A percentile compares a stretch with the other conserved stretches of the same genome.
Evolutionary conservation across 1,140 invertebrate genomes (phyloP).

Genomic region (Delia radicum): DNA sequence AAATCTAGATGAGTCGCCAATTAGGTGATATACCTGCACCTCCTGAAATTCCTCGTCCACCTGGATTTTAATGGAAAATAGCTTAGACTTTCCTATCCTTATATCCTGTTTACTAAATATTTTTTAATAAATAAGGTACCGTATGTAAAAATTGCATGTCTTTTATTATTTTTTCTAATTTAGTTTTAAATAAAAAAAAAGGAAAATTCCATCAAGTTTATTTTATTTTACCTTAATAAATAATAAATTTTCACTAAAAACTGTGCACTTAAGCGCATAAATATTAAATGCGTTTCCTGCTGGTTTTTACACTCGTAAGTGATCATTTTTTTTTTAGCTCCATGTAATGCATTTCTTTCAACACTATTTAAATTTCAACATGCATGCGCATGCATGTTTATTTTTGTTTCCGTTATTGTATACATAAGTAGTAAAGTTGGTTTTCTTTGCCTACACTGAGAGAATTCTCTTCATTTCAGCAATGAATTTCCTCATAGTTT

Average conservation of each 20-base stretch:
- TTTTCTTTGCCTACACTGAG: too few relatives aligned
- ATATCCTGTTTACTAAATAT: neutral
- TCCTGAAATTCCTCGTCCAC: neutral
- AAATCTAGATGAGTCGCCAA: neutral
- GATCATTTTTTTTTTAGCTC: neutral
- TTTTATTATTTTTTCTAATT: neutral
- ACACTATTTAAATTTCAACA: neutral
- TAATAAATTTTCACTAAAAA: neutral
- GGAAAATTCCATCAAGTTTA: neutral
- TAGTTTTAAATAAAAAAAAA: neutral
- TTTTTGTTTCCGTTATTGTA: neutral
- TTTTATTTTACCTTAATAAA: neutral
- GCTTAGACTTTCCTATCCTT: neutral
- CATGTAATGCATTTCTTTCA: neutral
- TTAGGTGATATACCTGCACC: neutral
- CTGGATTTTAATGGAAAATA: neutral
- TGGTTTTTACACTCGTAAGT: neutral
- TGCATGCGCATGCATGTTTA: neutral
- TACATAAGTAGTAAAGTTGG: neutral
- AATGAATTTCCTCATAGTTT: too few relatives aligned
- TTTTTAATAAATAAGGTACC: neutral
- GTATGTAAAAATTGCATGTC: neutral
- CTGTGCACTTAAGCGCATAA: slow-evolving; percentile 1
- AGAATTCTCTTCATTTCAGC: too few relatives aligned
- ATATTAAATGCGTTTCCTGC: neutral